These are phyloP conservation scores for Paradoxurus hermaphroditus DNA, from an alignment of 2,113 vertebrate species.

Conservation along the genomic window DNA sequence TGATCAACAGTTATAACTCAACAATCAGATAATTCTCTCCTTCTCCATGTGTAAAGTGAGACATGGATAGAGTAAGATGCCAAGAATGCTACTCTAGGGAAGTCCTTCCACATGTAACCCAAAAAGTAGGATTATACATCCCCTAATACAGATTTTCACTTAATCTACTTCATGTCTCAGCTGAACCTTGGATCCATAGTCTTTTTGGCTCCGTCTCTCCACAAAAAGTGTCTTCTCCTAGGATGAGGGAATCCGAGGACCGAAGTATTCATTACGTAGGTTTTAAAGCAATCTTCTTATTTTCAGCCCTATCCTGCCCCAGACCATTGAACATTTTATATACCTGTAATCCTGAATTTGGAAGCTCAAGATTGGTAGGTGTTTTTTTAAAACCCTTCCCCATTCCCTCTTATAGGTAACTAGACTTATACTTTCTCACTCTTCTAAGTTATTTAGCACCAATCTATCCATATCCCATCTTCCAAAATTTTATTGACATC, in stretches of 20 bases:
- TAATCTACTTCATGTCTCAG: background rate
- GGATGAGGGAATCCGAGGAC: background rate
- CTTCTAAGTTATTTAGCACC: background rate
- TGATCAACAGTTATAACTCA: background rate
- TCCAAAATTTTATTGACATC: constrained; percentile 12
- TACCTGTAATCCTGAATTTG: background rate
- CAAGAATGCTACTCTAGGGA: background rate
- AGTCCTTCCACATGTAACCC: background rate
- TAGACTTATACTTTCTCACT: constrained; percentile 19
- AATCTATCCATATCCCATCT: background rate
- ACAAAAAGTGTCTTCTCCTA: background rate
- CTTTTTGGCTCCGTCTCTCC: background rate
- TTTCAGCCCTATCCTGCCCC: background rate
- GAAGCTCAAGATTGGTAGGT: background rate
- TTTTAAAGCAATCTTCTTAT: background rate
- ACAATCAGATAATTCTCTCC: background rate
- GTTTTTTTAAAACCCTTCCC: background rate
- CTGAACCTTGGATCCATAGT: background rate
- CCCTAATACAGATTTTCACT: background rate
- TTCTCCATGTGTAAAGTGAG: background rate
- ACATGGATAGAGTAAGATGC: background rate
- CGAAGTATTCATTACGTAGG: background rate
- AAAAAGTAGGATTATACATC: background rate
- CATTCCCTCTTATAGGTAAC: background rate
- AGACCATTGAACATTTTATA: background rate